phyloP scores from a whole-genome alignment of 2,113 vertebrate genomes.

The Brevimyrus niger region DNA sequence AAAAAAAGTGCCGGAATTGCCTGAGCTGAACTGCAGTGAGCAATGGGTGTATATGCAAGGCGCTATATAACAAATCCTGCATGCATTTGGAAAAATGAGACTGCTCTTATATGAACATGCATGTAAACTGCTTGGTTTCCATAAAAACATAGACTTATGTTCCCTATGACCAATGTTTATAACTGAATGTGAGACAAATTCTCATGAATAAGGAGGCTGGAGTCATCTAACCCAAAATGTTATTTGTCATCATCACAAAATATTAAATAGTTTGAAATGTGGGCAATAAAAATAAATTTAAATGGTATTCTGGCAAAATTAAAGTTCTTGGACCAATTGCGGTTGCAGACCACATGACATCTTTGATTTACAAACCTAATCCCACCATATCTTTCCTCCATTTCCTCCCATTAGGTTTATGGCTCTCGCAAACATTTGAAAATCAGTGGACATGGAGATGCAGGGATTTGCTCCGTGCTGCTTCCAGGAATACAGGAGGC shows the following conservation, averaged over 20 bases:
- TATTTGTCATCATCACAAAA: background rate
- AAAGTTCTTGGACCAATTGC: conserved; percentile 12
- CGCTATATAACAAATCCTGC: background rate
- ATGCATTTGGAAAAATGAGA: background rate
- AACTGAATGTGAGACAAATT: background rate
- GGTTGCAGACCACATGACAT: conserved; percentile 2
- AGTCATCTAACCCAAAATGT: background rate
- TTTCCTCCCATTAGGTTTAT: conserved; percentile 50
- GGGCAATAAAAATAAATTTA: background rate
- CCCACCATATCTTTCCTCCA: conserved; percentile 39
- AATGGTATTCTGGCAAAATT: background rate
- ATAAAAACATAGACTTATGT: background rate
- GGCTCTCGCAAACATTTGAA: conserved; percentile 40
- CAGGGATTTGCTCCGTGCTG: conserved; percentile 5
- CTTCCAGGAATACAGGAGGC: background rate
- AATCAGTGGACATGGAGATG: conserved; percentile 38
- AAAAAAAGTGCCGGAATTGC: background rate
- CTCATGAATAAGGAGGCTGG: background rate
- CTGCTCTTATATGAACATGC: background rate
- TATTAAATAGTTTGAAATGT: background rate
- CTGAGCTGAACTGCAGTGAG: background rate
- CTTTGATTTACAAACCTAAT: conserved; percentile 43
- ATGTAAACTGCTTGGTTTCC: background rate
- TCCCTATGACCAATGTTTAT: background rate
- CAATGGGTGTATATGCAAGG: background rate